These are phyloP conservation scores for Abrostola triplasia DNA, from an alignment of 2,888 invertebrate species.

Conservation along the genomic window DNA sequence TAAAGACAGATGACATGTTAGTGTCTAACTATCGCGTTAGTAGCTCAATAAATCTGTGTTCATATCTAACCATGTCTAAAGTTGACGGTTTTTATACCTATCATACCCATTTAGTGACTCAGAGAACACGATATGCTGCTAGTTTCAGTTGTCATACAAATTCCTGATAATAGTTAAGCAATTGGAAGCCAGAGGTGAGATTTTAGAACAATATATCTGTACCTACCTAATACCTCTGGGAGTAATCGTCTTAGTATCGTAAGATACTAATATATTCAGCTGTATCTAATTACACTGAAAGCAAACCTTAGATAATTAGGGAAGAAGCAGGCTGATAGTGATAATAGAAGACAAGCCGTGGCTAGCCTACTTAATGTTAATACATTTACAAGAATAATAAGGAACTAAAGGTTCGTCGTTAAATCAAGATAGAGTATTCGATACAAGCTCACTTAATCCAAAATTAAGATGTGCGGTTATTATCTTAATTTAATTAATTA, in stretches of 20 bases:
- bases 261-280: neutral
- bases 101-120: too few relatives aligned
- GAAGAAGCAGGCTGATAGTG: neutral
- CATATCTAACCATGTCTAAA: too few relatives aligned
- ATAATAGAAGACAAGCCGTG: too few relatives aligned
- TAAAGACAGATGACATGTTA: too few relatives aligned
- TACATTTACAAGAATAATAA: too few relatives aligned
- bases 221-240: conserved; percentile 1
- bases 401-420: neutral
- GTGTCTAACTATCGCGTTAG: too few relatives aligned
- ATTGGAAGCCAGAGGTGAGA: conserved; percentile 1
- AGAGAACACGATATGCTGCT: neutral
- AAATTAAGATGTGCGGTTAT: conserved; percentile 49
- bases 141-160: neutral
- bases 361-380: too few relatives aligned
- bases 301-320: conserved; percentile 1
- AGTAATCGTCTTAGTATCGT: neutral
- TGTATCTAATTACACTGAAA: conserved; percentile 1
- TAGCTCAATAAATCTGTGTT: too few relatives aligned
- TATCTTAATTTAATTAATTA: conserved; percentile 57
- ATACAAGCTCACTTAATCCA: conserved; percentile 24
- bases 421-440: neutral
- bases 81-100: too few relatives aligned
- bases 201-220: neutral
- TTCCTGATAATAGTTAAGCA: neutral